These are phyloP conservation scores for Centropyge bicolor DNA, from an alignment of 2,797 vertebrate species.

Conservation along the genomic window DNA sequence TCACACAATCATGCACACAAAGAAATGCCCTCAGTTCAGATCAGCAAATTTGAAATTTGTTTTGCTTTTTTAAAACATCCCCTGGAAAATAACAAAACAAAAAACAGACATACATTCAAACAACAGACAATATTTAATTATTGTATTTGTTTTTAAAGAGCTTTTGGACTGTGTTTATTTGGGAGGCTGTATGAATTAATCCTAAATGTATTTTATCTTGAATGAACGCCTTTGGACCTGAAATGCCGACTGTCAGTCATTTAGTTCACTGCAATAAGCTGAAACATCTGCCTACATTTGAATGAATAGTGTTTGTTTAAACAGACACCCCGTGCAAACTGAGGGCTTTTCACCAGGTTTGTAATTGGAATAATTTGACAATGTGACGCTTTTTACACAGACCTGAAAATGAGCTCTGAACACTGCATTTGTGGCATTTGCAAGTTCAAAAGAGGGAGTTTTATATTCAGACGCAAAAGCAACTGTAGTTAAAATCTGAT, in stretches of 20 bases:
- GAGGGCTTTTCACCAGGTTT: constrained; percentile 63
- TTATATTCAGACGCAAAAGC: constrained; percentile 20
- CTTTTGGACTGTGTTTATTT: not conserved
- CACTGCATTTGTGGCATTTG: constrained; percentile 50
- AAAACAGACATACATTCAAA: not conserved
- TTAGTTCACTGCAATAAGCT: constrained; percentile 6
- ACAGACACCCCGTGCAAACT: constrained; percentile 19
- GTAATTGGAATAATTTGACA: constrained; percentile 74
- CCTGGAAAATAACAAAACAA: not conserved
- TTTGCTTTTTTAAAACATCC: not conserved
- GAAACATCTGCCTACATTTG: constrained; percentile 57
- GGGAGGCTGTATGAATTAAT: not conserved
- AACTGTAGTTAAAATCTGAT: constrained; percentile 23
- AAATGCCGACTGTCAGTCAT: not conserved
- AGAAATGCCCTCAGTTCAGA: constrained; percentile 9
- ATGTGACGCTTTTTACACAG: constrained; percentile 60
- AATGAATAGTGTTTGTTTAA: constrained; percentile 54
- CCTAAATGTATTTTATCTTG: not conserved
- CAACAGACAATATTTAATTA: not conserved
- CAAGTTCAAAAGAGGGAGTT: constrained; percentile 36
- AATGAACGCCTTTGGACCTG: not conserved
- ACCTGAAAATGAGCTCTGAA: constrained; percentile 47
- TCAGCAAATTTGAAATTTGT: constrained; percentile 28
- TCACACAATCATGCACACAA: constrained; percentile 1
- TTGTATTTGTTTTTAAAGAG: too few relatives aligned